phyloP scores from a whole-genome alignment of 1,140 invertebrate genomes.

The Pogonomyrmex barbatus region DNA sequence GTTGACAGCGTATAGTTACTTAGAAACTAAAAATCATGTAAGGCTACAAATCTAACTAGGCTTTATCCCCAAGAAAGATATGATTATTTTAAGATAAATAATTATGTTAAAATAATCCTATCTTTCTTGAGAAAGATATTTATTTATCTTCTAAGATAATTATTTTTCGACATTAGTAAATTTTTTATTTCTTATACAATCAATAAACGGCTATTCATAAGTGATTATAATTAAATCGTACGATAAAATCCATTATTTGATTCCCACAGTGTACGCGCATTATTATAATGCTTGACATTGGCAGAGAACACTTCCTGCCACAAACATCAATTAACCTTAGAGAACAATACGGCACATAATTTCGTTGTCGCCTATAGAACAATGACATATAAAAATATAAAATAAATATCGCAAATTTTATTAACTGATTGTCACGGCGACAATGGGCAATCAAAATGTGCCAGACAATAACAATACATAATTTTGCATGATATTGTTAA shows the following conservation, averaged over 20 bases:
- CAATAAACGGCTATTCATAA: neutral
- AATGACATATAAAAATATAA: slow-evolving; percentile 50
- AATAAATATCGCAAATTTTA: slow-evolving; percentile 49
- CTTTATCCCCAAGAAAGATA: neutral
- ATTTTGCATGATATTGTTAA: slow-evolving; percentile 7
- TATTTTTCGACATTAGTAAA: too few species aligned
- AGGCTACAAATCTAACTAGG: neutral
- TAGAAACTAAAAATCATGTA: neutral
- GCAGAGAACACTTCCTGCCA: slow-evolving; percentile 11
- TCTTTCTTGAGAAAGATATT: neutral
- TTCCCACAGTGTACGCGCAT: slow-evolving; percentile 4
- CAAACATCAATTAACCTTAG: slow-evolving; percentile 31
- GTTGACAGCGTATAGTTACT: neutral
- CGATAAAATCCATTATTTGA: neutral
- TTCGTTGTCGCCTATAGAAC: slow-evolving; percentile 11
- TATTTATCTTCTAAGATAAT: too few species aligned
- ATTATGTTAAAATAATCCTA: too few species aligned
- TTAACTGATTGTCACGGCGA: slow-evolving; percentile 38
- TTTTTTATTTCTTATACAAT: neutral
- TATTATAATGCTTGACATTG: slow-evolving; percentile 44
- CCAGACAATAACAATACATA: neutral
- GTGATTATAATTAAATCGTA: slow-evolving; percentile 30
- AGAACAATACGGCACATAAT: slow-evolving; percentile 20
- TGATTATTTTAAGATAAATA: neutral
- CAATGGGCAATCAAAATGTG: slow-evolving; percentile 44